Percentiles rank a stretch among this genome's conserved stretches.
Conservation (phyloP, 2,797 vertebrate species). For the Manis javanica region DNA sequence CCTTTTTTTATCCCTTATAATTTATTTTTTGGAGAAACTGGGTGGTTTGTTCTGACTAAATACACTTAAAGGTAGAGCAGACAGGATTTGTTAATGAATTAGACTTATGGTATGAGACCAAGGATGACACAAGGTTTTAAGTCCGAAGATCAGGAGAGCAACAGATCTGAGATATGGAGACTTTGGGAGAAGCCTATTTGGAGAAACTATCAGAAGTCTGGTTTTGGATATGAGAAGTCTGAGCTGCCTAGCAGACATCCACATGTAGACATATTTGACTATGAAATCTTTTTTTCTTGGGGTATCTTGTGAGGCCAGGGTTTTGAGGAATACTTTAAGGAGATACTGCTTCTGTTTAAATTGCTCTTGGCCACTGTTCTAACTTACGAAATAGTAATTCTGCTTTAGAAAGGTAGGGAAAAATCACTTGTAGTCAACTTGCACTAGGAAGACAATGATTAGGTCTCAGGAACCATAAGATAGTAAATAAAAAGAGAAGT, state of each 20-base stretch:
- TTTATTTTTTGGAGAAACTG: background rate
- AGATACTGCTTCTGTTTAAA: constrained; percentile 6
- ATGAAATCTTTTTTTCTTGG: constrained; percentile 9
- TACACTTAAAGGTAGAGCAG: background rate
- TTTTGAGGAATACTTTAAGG: constrained; percentile 33
- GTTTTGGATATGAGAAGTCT: background rate
- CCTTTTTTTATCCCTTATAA: background rate
- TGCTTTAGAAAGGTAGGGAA: background rate
- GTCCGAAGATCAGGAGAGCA: background rate
- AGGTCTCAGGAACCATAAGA: background rate
- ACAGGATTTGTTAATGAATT: constrained; percentile 6
- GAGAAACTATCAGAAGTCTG: background rate
- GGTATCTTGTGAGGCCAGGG: background rate
- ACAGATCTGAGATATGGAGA: background rate
- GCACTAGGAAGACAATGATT: background rate
- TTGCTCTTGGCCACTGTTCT: background rate
- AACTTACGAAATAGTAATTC: constrained; percentile 4
- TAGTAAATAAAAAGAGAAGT: background rate
- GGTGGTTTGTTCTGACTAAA: background rate
- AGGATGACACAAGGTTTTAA: background rate
- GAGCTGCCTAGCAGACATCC: background rate
- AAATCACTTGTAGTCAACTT: background rate
- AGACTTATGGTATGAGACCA: background rate
- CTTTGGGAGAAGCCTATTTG: background rate
- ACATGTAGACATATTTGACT: background rate